These are phyloP conservation scores for Oreochromis grahami DNA, from an alignment of 2,797 vertebrate species.

Conservation along the genomic window DNA sequence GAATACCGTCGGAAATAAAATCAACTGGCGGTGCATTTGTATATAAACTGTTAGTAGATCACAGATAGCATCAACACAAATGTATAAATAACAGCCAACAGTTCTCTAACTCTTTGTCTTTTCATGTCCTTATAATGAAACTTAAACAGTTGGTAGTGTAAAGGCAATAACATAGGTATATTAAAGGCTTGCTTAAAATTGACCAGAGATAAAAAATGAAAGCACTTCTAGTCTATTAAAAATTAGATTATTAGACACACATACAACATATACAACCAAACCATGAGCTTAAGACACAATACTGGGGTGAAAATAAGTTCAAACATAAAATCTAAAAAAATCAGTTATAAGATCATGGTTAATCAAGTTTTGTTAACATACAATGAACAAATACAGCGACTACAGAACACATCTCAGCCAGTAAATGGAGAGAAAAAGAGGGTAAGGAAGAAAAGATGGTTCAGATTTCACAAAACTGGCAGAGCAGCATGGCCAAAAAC, in stretches of 20 bases:
- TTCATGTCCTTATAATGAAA: background rate
- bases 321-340: background rate
- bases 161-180: background rate
- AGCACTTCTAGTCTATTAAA: background rate
- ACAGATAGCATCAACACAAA: background rate
- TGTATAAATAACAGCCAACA: background rate
- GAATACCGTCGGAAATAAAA: background rate
- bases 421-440: slow-evolving; percentile 48
- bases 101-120: background rate
- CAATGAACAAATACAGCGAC: slow-evolving; percentile 57
- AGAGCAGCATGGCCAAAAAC: slow-evolving; percentile 66
- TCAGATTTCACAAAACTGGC: slow-evolving; percentile 28
- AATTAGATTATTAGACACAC: background rate
- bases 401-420: slow-evolving; percentile 61
- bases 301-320: background rate
- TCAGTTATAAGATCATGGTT: background rate
- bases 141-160: background rate
- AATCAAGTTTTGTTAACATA: background rate
- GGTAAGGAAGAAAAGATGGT: slow-evolving; percentile 14
- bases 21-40: background rate
- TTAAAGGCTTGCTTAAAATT: background rate
- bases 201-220: background rate
- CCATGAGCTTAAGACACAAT: background rate
- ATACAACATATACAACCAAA: background rate
- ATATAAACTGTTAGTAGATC: background rate